Evolutionary conservation across 2,888 invertebrate species (phyloP), one percentile per base, ranked within the genome.

Genomic region (Cephus nigrinus): DNA sequence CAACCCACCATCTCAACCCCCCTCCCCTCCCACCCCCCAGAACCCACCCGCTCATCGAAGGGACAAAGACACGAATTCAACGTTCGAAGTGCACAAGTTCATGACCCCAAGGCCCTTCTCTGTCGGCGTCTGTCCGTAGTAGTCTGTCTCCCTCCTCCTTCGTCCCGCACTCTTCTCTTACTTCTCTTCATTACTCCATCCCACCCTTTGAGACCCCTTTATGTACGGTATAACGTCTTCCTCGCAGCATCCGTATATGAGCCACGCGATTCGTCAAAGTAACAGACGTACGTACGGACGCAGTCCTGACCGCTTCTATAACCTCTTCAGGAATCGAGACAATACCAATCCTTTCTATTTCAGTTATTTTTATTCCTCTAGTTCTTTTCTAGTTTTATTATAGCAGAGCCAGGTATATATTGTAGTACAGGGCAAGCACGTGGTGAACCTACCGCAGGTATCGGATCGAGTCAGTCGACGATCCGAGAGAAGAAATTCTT

Each of bases 21-120:
- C 71, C 76, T 33, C 36, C 75, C 74, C 78, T 12, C 11, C 11
- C 35, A 2, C 35, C 77, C 75, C 68, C 55, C 79, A 76, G 68
- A 76, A 74, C 71, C 71, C 71, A 71, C 74, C 74, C 74, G 31
- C 33, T 74, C 86, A 88, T 88, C 88, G 85, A 88, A 87, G 87
- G 89, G 89, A 90, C 90, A 90, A 89, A 89, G 88, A 87, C 86
- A 85, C 83, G 81, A 84, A 84, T 85, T 85, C 86, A 86, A 83
- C 84, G 80, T 79, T 83, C 84, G 82, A 84, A 83, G 83, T 83
- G 83, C 83, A 82, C 86, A 81, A 88, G 86, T 88, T 89, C 87
- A 85, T 86, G 88, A 88, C 83, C 86, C 81, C 78, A 31, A 55
- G 55, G 74, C 33, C 9, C 33, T 33, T 75, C 74, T 72, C 68